Conservation (phyloP, 2,113 vertebrate genomes). For the Mustela nigripes region DNA sequence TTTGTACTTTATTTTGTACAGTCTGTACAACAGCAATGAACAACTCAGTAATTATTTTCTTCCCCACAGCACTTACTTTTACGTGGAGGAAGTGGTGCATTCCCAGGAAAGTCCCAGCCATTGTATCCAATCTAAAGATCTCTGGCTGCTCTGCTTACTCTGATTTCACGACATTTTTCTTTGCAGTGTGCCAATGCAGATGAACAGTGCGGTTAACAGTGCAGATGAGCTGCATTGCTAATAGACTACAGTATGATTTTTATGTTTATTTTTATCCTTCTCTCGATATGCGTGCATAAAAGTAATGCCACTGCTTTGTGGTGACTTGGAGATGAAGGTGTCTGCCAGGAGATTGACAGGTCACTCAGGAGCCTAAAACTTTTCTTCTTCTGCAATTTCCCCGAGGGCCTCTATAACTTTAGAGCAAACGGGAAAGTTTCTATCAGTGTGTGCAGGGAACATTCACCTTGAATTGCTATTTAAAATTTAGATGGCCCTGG, state of each 20-base stretch:
- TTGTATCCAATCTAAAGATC: neutral
- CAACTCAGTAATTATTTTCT: neutral
- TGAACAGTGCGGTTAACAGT: neutral
- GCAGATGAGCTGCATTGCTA: neutral
- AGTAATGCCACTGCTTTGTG: neutral
- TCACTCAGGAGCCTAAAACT: neutral
- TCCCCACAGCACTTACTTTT: neutral
- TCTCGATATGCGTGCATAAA: neutral
- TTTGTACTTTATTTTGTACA: conserved; percentile 16
- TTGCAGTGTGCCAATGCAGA: neutral
- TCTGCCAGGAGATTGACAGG: conserved; percentile 21
- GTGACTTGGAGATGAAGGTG: neutral
- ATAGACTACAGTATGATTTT: conserved; percentile 4
- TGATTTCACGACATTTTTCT: neutral
- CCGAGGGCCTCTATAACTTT: neutral
- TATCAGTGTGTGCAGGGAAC: neutral
- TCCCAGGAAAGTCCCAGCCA: neutral
- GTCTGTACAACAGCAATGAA: neutral
- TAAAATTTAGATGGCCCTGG: neutral
- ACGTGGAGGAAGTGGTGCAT: neutral
- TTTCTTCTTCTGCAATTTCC: conserved; percentile 34
- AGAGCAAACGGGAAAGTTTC: conserved; percentile 13
- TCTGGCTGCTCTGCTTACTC: neutral
- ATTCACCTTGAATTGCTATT: neutral
- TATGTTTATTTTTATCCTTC: conserved; percentile 35